Conservation (phyloP, 1,140 invertebrate species). For the Diachasmimorpha longicaudata region DNA sequence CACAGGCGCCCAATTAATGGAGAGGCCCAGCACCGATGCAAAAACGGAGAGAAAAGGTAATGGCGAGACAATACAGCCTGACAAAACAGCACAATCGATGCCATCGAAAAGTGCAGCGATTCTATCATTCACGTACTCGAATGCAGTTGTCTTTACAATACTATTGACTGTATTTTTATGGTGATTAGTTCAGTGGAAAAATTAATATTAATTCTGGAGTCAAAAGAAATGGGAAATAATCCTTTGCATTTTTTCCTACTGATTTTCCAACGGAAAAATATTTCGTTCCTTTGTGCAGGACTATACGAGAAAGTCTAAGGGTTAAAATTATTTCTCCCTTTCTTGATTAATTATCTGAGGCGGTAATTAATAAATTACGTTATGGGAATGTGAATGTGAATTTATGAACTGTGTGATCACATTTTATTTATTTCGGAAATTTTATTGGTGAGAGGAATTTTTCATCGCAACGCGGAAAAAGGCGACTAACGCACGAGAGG, state of each 20-base stretch:
- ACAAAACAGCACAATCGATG: slow-evolving; percentile 58
- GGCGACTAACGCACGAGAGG: neutral
- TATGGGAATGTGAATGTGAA: too few relatives aligned
- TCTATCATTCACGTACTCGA: slow-evolving; percentile 21
- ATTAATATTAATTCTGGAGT: neutral
- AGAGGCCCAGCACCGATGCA: slow-evolving; percentile 9
- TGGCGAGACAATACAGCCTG: slow-evolving; percentile 41
- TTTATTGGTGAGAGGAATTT: neutral
- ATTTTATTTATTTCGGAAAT: neutral
- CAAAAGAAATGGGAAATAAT: neutral
- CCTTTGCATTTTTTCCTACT: neutral
- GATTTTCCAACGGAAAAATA: neutral
- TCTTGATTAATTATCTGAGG: too few relatives aligned
- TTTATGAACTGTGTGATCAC: too few relatives aligned
- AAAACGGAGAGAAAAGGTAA: slow-evolving; percentile 28
- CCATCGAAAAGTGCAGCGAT: slow-evolving; percentile 45
- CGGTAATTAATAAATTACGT: too few relatives aligned
- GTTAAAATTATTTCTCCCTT: too few relatives aligned
- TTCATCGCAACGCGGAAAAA: too few relatives aligned
- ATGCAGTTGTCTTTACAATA: slow-evolving; percentile 16
- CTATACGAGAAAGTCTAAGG: neutral
- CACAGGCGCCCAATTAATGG: slow-evolving; percentile 42
- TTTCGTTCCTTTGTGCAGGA: neutral
- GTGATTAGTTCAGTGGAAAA: neutral
- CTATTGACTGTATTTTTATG: slow-evolving; percentile 4